phyloP scores from a whole-genome alignment of 2,113 vertebrate species.

The Hiodon tergisus region DNA sequence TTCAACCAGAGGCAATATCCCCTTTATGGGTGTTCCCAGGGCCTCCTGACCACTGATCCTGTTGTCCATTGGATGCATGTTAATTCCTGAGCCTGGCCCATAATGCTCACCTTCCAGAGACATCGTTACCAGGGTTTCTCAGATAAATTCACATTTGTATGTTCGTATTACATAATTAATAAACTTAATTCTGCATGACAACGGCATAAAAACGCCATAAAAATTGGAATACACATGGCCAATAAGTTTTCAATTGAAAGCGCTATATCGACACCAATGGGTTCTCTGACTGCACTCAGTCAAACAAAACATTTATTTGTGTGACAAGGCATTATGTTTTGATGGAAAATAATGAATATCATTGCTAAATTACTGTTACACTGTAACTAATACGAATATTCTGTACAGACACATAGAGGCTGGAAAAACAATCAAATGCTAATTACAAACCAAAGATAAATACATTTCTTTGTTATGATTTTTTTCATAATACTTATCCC shows the following conservation, averaged over 20 bases:
- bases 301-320: neutral
- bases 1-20: neutral
- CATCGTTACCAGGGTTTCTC: too few species aligned
- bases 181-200: too few species aligned
- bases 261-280: too few species aligned
- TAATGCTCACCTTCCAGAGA: too few species aligned
- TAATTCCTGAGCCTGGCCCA: too few species aligned
- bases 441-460: neutral
- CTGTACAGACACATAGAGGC: neutral
- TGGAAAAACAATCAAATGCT: neutral
- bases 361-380: conserved; percentile 12
- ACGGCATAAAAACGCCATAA: too few species aligned
- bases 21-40: neutral
- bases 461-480: neutral
- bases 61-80: too few species aligned
- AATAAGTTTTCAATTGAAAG: too few species aligned
- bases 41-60: too few species aligned
- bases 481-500: neutral
- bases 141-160: neutral
- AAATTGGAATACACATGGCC: too few species aligned
- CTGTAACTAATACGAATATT: neutral
- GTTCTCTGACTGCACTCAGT: neutral
- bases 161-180: too few species aligned
- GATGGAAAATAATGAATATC: neutral
- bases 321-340: neutral